Conservation (phyloP, 2,888 invertebrate species). For the Creontiades dilutus region DNA sequence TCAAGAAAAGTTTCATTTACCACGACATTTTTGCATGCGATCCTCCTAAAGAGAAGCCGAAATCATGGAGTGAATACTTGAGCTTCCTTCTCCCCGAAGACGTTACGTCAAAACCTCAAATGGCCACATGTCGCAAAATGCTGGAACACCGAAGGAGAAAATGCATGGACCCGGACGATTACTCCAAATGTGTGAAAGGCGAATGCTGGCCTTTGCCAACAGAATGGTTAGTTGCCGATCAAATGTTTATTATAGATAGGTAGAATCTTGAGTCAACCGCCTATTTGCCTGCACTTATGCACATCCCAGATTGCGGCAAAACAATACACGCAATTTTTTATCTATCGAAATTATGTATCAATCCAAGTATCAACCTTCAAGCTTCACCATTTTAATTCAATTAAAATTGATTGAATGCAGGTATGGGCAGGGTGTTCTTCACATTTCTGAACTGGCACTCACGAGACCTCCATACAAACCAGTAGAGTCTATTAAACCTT, state of each 20-base stretch:
- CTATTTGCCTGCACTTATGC: no score
- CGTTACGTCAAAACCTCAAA: conserved; percentile 46
- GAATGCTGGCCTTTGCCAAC: conserved; percentile 65
- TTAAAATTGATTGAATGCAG: neutral
- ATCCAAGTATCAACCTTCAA: no score
- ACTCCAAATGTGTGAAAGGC: conserved; percentile 45
- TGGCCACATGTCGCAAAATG: conserved; percentile 65
- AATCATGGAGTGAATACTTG: conserved; percentile 66
- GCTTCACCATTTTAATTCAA: no score
- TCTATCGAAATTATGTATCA: no score
- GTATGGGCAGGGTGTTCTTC: conserved; percentile 67
- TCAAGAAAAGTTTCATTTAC: conserved; percentile 40
- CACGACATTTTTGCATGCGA: conserved; percentile 52
- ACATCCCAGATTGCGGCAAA: no score
- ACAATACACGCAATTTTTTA: no score
- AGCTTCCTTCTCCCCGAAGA: conserved; percentile 61
- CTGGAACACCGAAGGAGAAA: conserved; percentile 64
- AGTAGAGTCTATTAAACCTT: conserved; percentile 34
- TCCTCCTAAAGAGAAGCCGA: neutral
- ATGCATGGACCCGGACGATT: conserved; percentile 54
- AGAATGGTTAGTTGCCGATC: conserved; percentile 60
- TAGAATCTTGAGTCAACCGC: no score
- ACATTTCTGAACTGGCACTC: conserved; percentile 57
- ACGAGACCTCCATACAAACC: conserved; percentile 35
- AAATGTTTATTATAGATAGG: no score